These are phyloP conservation scores for Ia io DNA, from an alignment of 2,113 vertebrate genomes.

Conservation along the genomic window DNA sequence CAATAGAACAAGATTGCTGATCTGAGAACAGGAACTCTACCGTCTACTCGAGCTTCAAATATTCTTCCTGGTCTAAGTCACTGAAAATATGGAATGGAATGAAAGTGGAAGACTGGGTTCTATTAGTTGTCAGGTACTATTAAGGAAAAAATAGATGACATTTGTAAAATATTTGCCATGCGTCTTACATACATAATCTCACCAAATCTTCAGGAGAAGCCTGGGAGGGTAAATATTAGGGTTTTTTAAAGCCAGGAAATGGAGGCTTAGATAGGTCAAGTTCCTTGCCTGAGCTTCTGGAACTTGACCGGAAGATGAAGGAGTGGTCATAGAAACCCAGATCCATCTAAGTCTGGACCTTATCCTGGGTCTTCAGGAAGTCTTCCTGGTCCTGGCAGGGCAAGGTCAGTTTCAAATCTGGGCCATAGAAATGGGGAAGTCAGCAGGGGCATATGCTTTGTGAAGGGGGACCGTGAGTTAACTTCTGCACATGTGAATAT, in stretches of 20 bases:
- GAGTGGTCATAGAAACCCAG: background rate
- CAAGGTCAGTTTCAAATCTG: slow-evolving; percentile 26
- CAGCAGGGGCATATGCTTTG: background rate
- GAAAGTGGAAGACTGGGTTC: background rate
- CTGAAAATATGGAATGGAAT: background rate
- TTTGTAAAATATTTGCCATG: background rate
- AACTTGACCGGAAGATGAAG: background rate
- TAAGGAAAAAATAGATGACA: background rate
- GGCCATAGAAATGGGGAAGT: background rate
- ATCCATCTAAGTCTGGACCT: background rate
- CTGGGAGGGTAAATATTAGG: background rate
- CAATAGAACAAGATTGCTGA: slow-evolving; percentile 33
- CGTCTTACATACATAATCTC: background rate
- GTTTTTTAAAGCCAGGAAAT: background rate
- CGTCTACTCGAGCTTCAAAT: slow-evolving; percentile 14
- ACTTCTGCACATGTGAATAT: background rate
- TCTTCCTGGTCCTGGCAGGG: background rate
- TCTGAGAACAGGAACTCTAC: slow-evolving; percentile 22
- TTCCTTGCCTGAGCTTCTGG: background rate
- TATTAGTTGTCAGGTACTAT: background rate
- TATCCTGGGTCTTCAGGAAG: background rate
- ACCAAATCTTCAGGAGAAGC: background rate
- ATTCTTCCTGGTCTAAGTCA: background rate
- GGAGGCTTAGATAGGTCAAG: background rate
- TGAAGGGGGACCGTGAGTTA: background rate